Evolutionary conservation across 2,797 vertebrate species (phyloP), one percentile per base, ranked within the genome.

Genomic region (Ciconia nigra): DNA sequence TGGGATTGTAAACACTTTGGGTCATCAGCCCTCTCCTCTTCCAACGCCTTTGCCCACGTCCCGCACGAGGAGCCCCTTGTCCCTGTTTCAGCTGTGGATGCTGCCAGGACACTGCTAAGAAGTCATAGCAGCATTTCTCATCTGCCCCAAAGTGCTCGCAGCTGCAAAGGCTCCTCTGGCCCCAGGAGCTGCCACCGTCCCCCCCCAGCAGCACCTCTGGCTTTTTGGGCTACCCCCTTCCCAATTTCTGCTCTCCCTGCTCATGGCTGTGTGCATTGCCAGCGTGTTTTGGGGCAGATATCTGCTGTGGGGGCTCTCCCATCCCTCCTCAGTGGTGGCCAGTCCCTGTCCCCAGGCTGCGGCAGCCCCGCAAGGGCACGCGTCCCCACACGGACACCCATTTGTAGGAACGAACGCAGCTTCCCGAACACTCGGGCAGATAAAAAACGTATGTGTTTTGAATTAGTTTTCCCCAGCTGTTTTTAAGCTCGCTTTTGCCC

Each of bases 361-460:
- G 3, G 54, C 79, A 90, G 29, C 29, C 52, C 29, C 7, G 3
- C 18, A 21, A 80, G 28, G 52, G 19, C 42, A 35, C 19, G 9
- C 1, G 1, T 61, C 39, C 46, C 33, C 5, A 1, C 24, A 54
- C 0, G 0, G 55, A 31, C 39, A 51, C 28, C 5, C 29, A 0
- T 69, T 77, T 52, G 13, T 46, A 80, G 69, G 72, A 92, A 63
- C 4, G 1, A 70, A 57, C 4, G 0, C 1, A 1, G 73, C 87
- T 65, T 88, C 79, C 65, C 1, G 2, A 91, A 63, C 44, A 31
- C 76, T 93, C 10, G 5, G 57, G 79, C 69, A 93, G 89, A 88
- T 67, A 78, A 85, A 95, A 93, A 54, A 9, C 18, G 2, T 61
- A 16, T 88, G 85, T 93, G 69, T 41, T 87, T 88, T 67, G 41